Base-by-base conservation (phyloP, 2,888 invertebrate species). In the Seira sanloemensis region DNA sequence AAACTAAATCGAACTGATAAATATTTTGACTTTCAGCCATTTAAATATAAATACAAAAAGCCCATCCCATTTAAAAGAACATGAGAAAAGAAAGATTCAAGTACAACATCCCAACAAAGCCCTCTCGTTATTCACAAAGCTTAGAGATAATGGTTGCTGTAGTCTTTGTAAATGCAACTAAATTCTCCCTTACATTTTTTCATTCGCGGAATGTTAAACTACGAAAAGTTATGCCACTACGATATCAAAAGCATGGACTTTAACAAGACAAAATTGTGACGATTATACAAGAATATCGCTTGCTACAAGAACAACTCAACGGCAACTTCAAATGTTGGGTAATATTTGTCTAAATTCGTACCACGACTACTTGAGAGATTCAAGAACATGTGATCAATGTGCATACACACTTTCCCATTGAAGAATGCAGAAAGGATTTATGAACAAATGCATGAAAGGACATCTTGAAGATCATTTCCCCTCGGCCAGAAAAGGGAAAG, bases 351-450 rank as follows among this genome's bases (percentile, higher is more conserved):
- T 76, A 62, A 71, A 76, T 82, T 76, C 67, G 71, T 77, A 24
- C 73, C 19, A 76, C 77, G 2, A 58, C 58, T 77, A 82, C 82
- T 82, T 82, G 82, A 82, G 72, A 76, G 77, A 82, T 82, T 77
- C 72, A 77, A 72, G 82, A 77, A 82, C 82, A 77, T 66, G 50
- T 71, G 82, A 82, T 82, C 82, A 82, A 77, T 77, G 72, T 82
- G 76, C 72, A 82, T 82, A 82, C 77, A 77, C 66, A 18, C n/a
- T 18, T 58, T 58, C n/a, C 18, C n/a, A 58, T 4, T 9, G n/a
- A 58, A 58, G n/a, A 18, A 58, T 58, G 58, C 58, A 58, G 16
- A 58, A 4, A n/a, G 58, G n/a, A 18, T 58, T 58, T n/a, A 58
- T 4, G 58, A 58, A 58, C 58, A 18, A 58, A 58, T 58, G 58